phyloP scores from a whole-genome alignment of 2,888 invertebrate species.

The Tipula confusa region DNA sequence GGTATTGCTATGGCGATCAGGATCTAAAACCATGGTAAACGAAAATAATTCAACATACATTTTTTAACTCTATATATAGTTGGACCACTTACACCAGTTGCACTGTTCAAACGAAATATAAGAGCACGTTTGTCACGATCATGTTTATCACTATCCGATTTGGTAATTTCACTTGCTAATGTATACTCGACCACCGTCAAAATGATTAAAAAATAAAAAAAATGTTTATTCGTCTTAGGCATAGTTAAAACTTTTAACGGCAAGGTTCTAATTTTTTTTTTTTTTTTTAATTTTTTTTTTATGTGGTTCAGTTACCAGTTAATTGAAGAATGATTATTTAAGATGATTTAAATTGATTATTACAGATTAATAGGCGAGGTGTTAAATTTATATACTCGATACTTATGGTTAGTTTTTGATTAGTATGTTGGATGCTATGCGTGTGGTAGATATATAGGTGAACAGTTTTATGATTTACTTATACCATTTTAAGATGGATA shows the following conservation, averaged over 20 bases:
- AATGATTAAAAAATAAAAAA: neutral
- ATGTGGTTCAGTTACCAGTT: neutral
- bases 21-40: constrained; percentile 52
- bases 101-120: neutral
- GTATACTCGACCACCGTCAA: neutral
- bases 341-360: neutral
- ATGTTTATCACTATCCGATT: neutral
- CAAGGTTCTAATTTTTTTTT: too few relatives aligned
- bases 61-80: too few relatives aligned
- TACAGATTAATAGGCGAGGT: neutral
- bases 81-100: neutral
- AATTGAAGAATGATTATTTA: neutral
- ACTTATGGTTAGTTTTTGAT: neutral
- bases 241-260: too few relatives aligned
- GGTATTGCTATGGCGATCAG: constrained; percentile 62
- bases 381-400: neutral
- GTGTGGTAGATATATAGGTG: too few relatives aligned
- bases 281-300: too few relatives aligned
- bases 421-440: too few relatives aligned
- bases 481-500: too few relatives aligned
- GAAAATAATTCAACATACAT: too few relatives aligned
- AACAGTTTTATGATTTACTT: too few relatives aligned
- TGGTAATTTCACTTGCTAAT: neutral
- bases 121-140: neutral
- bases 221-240: neutral